phyloP scores from a whole-genome alignment of 2,888 invertebrate species.

The Muschampia plurimacula region DNA sequence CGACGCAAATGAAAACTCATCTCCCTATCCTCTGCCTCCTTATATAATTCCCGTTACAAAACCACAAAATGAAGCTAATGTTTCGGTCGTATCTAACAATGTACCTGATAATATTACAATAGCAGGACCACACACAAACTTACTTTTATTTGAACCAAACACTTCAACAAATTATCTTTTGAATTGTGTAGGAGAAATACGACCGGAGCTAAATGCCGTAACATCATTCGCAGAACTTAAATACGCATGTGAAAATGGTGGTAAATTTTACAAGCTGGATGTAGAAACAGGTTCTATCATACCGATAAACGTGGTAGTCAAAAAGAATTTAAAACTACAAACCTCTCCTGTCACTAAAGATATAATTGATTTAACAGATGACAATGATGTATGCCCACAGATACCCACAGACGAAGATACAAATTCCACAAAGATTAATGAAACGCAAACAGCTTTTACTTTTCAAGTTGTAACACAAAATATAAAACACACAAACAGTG shows the following conservation, averaged over 20 bases:
- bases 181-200: slow-evolving; percentile 21
- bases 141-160: slow-evolving; percentile 24
- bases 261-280: slow-evolving; percentile 69
- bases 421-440: not conserved
- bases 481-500: not conserved
- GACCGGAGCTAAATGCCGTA: slow-evolving; percentile 51
- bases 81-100: not conserved
- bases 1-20: not conserved
- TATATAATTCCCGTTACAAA: slow-evolving; percentile 16
- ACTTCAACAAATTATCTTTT: slow-evolving; percentile 19
- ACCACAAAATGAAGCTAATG: not conserved
- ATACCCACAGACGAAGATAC: not conserved
- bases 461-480: slow-evolving; percentile 12
- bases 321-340: slow-evolving; percentile 48
- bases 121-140: slow-evolving; percentile 17
- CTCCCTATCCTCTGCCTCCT: not conserved
- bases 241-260: slow-evolving; percentile 61
- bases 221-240: slow-evolving; percentile 66
- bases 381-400: slow-evolving; percentile 41
- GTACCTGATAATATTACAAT: slow-evolving; percentile 16
- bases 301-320: slow-evolving; percentile 69
- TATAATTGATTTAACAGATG: slow-evolving; percentile 70
- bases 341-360: slow-evolving; percentile 28
- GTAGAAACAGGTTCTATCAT: slow-evolving; percentile 59
- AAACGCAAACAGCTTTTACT: not conserved